Evolutionary conservation across 2,888 invertebrate species (phyloP).

Genomic region (Brenthis ino): DNA sequence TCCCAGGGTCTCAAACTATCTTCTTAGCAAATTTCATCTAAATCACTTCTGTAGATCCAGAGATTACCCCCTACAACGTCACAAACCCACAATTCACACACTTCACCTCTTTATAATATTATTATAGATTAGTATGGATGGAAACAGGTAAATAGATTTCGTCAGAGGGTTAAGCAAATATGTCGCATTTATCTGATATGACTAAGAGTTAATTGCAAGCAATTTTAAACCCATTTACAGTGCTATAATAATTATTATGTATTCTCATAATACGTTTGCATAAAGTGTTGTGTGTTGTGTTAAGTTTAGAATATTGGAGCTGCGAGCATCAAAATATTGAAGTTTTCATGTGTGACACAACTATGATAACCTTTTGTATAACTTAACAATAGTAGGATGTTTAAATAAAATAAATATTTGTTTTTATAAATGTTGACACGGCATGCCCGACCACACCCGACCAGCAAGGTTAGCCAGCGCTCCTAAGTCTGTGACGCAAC

Average conservation of each 20-base stretch:
- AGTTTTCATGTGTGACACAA: too few species aligned
- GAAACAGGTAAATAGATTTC: not conserved
- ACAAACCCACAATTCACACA: too few species aligned
- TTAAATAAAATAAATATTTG: constrained; percentile 21
- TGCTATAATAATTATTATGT: not conserved
- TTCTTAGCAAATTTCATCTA: too few species aligned
- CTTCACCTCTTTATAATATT: too few species aligned
- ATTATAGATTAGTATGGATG: not conserved
- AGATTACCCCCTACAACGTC: too few species aligned
- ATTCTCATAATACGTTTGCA: not conserved
- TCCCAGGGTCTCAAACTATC: too few species aligned
- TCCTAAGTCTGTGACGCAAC: constrained; percentile 46
- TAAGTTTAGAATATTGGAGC: too few species aligned
- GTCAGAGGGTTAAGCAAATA: not conserved
- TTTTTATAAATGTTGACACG: constrained; percentile 46
- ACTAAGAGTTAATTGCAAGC: constrained; percentile 1
- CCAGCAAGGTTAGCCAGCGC: constrained; percentile 47
- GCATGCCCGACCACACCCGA: constrained; percentile 52
- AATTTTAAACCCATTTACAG: not conserved
- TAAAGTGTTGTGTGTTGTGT: too few species aligned
- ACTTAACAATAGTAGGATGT: constrained; percentile 6
- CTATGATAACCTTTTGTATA: too few species aligned
- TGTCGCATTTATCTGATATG: not conserved
- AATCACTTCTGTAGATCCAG: too few species aligned
- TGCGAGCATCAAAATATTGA: too few species aligned